These are phyloP conservation scores for Galeopterus variegatus DNA, from an alignment of 2,113 vertebrate genomes.

Conservation along the genomic window DNA sequence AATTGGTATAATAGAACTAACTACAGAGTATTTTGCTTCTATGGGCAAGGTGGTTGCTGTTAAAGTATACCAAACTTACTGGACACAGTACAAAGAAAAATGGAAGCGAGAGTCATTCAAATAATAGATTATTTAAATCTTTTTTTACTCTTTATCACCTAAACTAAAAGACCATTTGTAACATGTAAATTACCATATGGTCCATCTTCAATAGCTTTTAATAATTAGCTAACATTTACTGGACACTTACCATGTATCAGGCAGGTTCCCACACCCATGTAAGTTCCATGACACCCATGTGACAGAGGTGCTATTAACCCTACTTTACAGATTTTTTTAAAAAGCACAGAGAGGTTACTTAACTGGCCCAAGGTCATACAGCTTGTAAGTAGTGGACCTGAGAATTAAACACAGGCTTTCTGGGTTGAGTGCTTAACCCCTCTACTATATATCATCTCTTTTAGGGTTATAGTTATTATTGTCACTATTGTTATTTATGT, in stretches of 20 bases:
- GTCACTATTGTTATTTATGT: neutral
- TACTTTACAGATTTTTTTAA: slow-evolving; percentile 30
- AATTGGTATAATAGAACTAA: slow-evolving; percentile 72
- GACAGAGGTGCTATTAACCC: neutral
- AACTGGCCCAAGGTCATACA: neutral
- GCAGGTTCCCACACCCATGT: neutral
- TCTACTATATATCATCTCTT: neutral
- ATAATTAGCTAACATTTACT: neutral
- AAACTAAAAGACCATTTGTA: neutral
- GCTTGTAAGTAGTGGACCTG: neutral
- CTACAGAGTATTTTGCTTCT: slow-evolving; percentile 69
- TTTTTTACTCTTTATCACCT: neutral
- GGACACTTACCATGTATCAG: neutral
- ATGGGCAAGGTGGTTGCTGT: slow-evolving; percentile 41
- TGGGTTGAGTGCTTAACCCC: too few relatives aligned
- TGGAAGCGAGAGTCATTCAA: neutral
- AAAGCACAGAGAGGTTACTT: neutral
- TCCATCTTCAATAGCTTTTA: slow-evolving; percentile 18
- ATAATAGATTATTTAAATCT: neutral
- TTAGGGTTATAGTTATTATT: neutral
- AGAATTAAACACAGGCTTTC: neutral
- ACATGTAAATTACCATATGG: neutral
- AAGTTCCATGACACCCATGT: neutral
- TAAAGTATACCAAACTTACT: slow-evolving; percentile 62
- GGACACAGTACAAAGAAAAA: slow-evolving; percentile 43